Base-by-base conservation (phyloP, 2,888 invertebrate species). In the Pterostichus niger region DNA sequence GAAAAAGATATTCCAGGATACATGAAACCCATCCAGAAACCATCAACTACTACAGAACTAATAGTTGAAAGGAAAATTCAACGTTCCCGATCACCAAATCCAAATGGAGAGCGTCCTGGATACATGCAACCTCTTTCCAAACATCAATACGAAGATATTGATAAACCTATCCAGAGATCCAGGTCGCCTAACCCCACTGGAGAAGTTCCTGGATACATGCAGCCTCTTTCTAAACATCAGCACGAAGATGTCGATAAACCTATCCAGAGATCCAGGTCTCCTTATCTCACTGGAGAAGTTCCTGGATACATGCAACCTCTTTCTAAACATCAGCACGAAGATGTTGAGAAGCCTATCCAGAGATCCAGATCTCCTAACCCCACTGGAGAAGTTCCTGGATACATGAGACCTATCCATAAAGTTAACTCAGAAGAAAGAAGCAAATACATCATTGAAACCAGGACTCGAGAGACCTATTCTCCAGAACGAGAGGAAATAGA, bases 1-100 rank as follows among this genome's bases (percentile, higher is more conserved):
- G 84, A 84, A 33, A 83, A 81, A 35, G 83, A 85, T 49, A 84
- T 85, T 79, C 85, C 85, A 17, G 84, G 84, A 13, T 84, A 85
- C 59, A 85, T 85, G 85, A 83, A 84, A 83, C 85, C 85, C 0
- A 56, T 84, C 4, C 79, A 13, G 5, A 59, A 31, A 84, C 24
- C 24, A 24, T 24, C 24, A 1, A 24, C 24, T 24, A 24, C 24
- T 24, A 24, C 24, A 24, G 24, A 24, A 24, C 24, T 24, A 24
- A 24, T 3, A 24, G 24, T 35, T 35, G 46, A 68, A 31, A 68
- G n/a, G 33, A n/a, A 31, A 33, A 11, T 11, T 6, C 11, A 68
- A 6, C 11, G n/a, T 24, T 31, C 77, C 56, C 71, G 56, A 17
- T 17, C 56, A 13, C 17, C 17, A 13, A 56, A 56, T 15, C 64